Evolutionary conservation across 2,113 vertebrate genomes (phyloP).

Genomic region (Lophius piscatorius): DNA sequence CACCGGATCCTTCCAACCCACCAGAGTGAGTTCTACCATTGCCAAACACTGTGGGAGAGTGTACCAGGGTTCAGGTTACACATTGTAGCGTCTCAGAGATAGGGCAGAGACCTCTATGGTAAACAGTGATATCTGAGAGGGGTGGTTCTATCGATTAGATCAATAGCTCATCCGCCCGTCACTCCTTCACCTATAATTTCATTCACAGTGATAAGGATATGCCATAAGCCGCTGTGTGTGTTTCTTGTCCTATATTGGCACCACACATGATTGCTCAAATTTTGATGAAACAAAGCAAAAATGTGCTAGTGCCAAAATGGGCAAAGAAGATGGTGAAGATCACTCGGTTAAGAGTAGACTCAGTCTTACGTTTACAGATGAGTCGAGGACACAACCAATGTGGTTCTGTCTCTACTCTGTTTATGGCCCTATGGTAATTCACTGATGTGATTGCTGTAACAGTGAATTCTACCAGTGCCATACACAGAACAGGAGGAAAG

Average conservation of each 20-base stretch:
- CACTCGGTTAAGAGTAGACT: background rate
- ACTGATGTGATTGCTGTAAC: constrained; percentile 97
- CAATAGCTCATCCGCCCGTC: constrained; percentile 12
- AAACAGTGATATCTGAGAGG: constrained; percentile 57
- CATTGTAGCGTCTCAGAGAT: constrained; percentile 18
- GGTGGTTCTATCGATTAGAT: constrained; percentile 41
- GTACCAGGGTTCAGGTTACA: constrained; percentile 59
- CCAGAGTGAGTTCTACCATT: constrained; percentile 99
- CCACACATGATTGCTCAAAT: constrained; percentile 99
- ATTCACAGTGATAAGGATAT: background rate
- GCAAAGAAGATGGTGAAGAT: constrained; percentile 77
- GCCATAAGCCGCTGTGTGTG: constrained; percentile 39
- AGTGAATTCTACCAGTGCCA: constrained; percentile 99
- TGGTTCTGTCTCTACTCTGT: constrained; percentile 99
- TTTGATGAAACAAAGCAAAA: constrained; percentile 93
- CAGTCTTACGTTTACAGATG: background rate
- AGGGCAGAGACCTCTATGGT: constrained; percentile 43
- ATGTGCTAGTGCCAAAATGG: constrained; percentile 99
- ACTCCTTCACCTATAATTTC: background rate
- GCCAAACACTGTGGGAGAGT: constrained; percentile 91
- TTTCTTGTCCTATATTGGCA: constrained; percentile 96
- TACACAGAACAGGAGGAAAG: constrained; percentile 98
- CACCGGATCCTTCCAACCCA: constrained; percentile 97
- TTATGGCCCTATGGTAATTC: constrained; percentile 99
- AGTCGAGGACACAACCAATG: constrained; percentile 30